phyloP scores from a whole-genome alignment of 2,888 invertebrate genomes.

The Netelia melanura region DNA sequence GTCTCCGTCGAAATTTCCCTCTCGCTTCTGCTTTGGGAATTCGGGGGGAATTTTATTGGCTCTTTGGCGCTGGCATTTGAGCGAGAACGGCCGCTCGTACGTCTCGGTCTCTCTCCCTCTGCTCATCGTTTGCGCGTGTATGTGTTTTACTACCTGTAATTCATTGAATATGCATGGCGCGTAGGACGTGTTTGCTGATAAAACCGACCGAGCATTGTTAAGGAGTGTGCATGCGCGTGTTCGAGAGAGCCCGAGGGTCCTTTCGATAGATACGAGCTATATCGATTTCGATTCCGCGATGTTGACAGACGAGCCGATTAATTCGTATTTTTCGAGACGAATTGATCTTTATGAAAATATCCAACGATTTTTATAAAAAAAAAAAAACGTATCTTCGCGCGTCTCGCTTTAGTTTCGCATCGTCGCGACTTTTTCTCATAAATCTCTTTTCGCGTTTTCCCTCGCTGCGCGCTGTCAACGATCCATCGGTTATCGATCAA shows the following conservation, averaged over 20 bases:
- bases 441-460: background rate
- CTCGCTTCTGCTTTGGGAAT: background rate
- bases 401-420: background rate
- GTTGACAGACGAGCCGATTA: conserved; percentile 29
- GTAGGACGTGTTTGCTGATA: conserved; percentile 68
- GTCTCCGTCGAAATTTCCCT: background rate
- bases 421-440: background rate
- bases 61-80: background rate
- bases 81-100: background rate
- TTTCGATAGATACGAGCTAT: conserved; percentile 30
- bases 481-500: conserved; percentile 71
- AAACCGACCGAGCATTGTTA: conserved; percentile 61
- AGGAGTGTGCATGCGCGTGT: conserved; percentile 57
- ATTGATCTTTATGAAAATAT: no score
- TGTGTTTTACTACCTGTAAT: conserved; percentile 59
- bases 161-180: conserved; percentile 66
- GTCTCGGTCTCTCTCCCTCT: background rate
- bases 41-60: background rate
- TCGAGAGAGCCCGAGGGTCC: conserved; percentile 17
- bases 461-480: conserved; percentile 53
- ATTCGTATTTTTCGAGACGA: no score
- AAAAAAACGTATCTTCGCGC: background rate
- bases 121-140: conserved; percentile 11
- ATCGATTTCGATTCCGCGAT: conserved; percentile 55
- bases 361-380: no score